A percentile compares a stretch with the other conserved stretches of the same genome.
These are phyloP conservation scores for Tapirus indicus DNA, from an alignment of 2,797 vertebrate species.

Conservation along the genomic window DNA sequence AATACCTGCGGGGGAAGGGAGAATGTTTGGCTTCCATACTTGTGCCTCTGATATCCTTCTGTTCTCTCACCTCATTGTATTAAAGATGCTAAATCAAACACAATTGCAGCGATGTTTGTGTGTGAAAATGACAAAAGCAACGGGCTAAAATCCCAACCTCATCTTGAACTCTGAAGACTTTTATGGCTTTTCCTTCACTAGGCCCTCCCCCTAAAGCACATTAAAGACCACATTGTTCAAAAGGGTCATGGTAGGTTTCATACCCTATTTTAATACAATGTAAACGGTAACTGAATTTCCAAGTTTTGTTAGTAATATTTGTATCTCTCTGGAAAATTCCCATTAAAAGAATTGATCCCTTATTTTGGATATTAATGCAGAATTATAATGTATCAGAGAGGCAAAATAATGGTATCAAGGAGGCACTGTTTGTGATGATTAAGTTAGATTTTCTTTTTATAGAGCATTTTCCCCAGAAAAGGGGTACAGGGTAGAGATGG, in stretches of 20 bases:
- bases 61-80: constrained; percentile 87
- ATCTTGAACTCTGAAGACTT: constrained; percentile 94
- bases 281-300: constrained; percentile 88
- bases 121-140: constrained; percentile 90
- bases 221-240: constrained; percentile 96
- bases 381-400: constrained; percentile 49
- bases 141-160: constrained; percentile 89
- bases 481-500: not conserved
- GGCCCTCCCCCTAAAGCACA: constrained; percentile 89
- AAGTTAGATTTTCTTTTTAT: constrained; percentile 52
- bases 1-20: not conserved
- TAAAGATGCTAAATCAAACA: constrained; percentile 90
- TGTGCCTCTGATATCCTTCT: constrained; percentile 85
- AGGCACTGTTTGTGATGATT: constrained; percentile 22
- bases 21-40: constrained; percentile 71
- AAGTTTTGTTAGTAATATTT: constrained; percentile 75
- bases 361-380: constrained; percentile 56
- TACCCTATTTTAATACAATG: constrained; percentile 93
- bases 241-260: constrained; percentile 94
- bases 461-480: constrained; percentile 45
- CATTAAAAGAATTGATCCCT: not conserved
- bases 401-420: not conserved
- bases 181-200: constrained; percentile 88
- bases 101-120: constrained; percentile 85
- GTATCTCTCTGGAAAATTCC: constrained; percentile 57